phyloP scores from a whole-genome alignment of 2,888 invertebrate genomes.

The Cantharis rustica region DNA sequence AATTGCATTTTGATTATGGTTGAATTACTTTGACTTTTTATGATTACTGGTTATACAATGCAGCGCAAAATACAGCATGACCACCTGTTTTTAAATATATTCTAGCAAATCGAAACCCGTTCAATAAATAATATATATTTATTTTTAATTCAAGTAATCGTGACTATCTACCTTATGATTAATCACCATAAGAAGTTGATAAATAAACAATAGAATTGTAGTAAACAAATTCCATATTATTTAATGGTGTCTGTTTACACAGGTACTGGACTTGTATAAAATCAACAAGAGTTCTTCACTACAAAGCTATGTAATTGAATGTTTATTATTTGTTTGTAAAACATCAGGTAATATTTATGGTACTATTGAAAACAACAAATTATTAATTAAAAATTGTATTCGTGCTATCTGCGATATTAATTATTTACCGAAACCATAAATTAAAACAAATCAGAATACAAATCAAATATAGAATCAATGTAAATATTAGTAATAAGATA shows the following conservation, averaged over 20 bases:
- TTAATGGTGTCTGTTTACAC: neutral
- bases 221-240: neutral
- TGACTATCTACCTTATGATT: neutral
- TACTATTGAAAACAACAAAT: neutral
- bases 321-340: neutral
- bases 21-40: neutral
- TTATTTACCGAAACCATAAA: neutral
- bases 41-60: neutral
- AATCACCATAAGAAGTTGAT: neutral
- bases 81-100: neutral
- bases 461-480: neutral
- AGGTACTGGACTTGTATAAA: neutral
- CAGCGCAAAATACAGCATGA: neutral
- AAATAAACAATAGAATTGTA: neutral
- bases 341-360: neutral
- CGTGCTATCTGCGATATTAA: neutral
- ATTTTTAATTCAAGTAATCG: neutral
- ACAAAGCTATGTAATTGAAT: neutral
- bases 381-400: no score
- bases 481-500: neutral
- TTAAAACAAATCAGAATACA: neutral
- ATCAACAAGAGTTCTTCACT: neutral
- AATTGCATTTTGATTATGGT: neutral
- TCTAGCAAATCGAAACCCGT: neutral
- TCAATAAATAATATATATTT: neutral